These are phyloP conservation scores for Tenebrosternarchus preto DNA, from an alignment of 2,113 vertebrate species.

Conservation along the genomic window DNA sequence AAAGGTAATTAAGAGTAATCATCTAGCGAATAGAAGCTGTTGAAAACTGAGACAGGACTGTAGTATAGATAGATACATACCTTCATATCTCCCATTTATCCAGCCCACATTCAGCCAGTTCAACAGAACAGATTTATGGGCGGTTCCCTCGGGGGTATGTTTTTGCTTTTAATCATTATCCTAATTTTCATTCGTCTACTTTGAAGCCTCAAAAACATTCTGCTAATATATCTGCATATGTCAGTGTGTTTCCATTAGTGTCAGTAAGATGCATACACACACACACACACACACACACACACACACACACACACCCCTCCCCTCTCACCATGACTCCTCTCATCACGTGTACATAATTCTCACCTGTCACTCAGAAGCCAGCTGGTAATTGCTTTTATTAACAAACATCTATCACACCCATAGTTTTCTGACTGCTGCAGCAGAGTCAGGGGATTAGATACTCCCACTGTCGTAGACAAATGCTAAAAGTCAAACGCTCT, in stretches of 20 bases:
- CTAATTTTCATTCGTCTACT: constrained; percentile 50
- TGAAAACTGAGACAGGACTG: too few relatives aligned
- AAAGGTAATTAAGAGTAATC: background rate
- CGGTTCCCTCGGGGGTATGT: background rate
- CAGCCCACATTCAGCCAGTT: too few relatives aligned
- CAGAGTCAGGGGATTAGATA: constrained; percentile 23
- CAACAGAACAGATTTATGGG: too few relatives aligned
- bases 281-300: constrained; percentile 19
- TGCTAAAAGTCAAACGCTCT: constrained; percentile 15
- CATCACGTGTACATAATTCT: constrained; percentile 31
- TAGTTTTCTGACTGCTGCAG: constrained; percentile 21
- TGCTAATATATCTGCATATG: constrained; percentile 51
- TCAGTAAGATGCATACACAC: constrained; percentile 9
- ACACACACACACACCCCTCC: background rate
- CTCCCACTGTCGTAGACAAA: background rate
- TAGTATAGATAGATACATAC: too few relatives aligned
- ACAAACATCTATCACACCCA: constrained; percentile 29
- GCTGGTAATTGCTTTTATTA: constrained; percentile 38
- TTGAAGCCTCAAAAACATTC: constrained; percentile 38
- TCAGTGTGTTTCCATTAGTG: constrained; percentile 2
- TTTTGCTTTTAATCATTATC: constrained; percentile 52
- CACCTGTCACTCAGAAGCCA: constrained; percentile 22
- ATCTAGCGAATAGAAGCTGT: background rate
- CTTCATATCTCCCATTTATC: too few relatives aligned
- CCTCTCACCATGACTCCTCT: constrained; percentile 1